Evolutionary conservation across 37 sponge, comb jelly and placozoan genomes (phyloP).

Genomic region (Petrosia ficiformis): DNA sequence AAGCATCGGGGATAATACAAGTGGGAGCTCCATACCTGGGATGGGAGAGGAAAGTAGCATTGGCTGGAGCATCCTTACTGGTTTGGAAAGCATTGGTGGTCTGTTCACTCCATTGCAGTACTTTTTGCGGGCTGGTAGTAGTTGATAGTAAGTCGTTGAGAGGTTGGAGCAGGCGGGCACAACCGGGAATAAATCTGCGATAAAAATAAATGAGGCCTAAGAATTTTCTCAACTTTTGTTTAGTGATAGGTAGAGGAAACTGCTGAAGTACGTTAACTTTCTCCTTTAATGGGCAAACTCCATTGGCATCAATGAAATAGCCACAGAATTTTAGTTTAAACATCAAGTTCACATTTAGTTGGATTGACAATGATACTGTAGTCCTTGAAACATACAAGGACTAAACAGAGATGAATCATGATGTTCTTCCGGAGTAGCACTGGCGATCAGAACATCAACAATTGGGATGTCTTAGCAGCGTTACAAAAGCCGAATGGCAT

Average conservation of each 20-base stretch:
- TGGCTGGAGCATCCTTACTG: conserved; percentile 22
- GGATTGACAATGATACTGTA: conserved; percentile 13
- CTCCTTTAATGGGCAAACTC: not conserved
- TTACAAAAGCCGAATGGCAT: too few relatives aligned
- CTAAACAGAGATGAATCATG: not conserved
- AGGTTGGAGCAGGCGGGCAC: conserved; percentile 27
- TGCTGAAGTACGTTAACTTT: not conserved
- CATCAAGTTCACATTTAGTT: conserved; percentile 11
- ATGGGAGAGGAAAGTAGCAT: conserved; percentile 8
- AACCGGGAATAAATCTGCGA: conserved; percentile 36
- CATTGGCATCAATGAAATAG: not conserved
- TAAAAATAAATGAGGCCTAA: conserved; percentile 42
- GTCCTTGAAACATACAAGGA: not conserved
- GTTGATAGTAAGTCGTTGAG: conserved; percentile 14
- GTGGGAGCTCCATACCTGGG: conserved; percentile 8
- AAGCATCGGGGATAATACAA: conserved; percentile 18
- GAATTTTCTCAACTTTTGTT: conserved; percentile 10
- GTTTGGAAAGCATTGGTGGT: conserved; percentile 8
- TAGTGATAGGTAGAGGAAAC: not conserved
- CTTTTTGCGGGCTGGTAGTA: not conserved
- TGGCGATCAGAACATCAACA: conserved; percentile 16
- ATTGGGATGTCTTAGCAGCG: conserved; percentile 2
- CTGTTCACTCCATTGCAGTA: conserved; percentile 10
- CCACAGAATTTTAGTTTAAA: not conserved
- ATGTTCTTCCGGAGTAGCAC: conserved; percentile 17